Conservation (phyloP, 2,797 vertebrate species). For the Halcyon smyrnensis region DNA sequence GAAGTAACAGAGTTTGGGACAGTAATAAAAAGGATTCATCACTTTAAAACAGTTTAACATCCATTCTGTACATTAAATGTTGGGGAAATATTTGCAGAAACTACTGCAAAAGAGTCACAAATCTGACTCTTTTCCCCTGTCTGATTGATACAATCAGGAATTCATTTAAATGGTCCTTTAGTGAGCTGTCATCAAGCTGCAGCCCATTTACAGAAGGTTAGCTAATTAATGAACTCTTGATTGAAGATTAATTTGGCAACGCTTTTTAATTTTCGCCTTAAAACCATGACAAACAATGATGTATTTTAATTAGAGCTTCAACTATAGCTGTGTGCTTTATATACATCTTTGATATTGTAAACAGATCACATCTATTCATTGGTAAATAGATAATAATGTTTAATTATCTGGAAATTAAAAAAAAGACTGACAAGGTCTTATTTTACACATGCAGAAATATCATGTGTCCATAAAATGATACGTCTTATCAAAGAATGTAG, state of each 20-base stretch:
- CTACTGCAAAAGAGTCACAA: slow-evolving; percentile 43
- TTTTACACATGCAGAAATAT: slow-evolving; percentile 63
- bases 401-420: slow-evolving; percentile 75
- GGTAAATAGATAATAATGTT: slow-evolving; percentile 75
- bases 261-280: slow-evolving; percentile 85
- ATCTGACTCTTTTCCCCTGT: slow-evolving; percentile 42
- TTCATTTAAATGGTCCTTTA: slow-evolving; percentile 76
- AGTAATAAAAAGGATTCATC: slow-evolving; percentile 60
- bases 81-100: slow-evolving; percentile 67
- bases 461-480: slow-evolving; percentile 51
- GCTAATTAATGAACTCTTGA: slow-evolving; percentile 88
- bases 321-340: slow-evolving; percentile 53
- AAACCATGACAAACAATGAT: slow-evolving; percentile 83
- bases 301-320: slow-evolving; percentile 80
- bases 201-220: slow-evolving; percentile 86
- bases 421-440: slow-evolving; percentile 65
- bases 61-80: slow-evolving; percentile 47
- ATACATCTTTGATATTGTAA: slow-evolving; percentile 68
- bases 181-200: slow-evolving; percentile 83
- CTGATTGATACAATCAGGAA: slow-evolving; percentile 72
- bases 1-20: slow-evolving; percentile 47
- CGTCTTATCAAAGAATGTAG: not conserved
- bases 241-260: slow-evolving; percentile 87
- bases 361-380: slow-evolving; percentile 71
- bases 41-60: slow-evolving; percentile 59